Evolutionary conservation across 2,113 vertebrate genomes (phyloP).

Genomic region (Cyanoliseus patagonus): DNA sequence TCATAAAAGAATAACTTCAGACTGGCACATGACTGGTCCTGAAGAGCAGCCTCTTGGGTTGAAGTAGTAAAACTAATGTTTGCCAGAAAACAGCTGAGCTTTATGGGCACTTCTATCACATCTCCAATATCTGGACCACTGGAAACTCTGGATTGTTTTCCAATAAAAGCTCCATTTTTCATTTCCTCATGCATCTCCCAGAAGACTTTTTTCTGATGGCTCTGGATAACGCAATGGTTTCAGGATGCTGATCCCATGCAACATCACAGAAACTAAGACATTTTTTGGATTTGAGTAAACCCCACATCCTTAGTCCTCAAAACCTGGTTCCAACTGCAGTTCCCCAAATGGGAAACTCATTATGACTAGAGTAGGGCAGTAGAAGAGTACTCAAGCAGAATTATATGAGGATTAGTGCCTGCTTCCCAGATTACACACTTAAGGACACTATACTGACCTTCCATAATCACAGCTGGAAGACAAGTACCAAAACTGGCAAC

Average conservation of each 20-base stretch:
- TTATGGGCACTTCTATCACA: not conserved
- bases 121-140: not conserved
- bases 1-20: not conserved
- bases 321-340: not conserved
- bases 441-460: not conserved
- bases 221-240: not conserved
- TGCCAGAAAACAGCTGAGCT: not conserved
- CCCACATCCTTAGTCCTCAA: not conserved
- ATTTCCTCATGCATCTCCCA: not conserved
- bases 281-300: not conserved
- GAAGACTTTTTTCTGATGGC: not conserved
- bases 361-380: not conserved
- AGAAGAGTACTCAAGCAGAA: not conserved
- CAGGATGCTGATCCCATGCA: not conserved
- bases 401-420: not conserved
- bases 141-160: not conserved
- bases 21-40: not conserved
- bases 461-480: not conserved
- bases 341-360: not conserved
- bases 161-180: not conserved
- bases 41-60: not conserved
- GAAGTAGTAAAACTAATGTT: not conserved
- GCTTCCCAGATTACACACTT: fast-evolving
- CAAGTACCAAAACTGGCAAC: not conserved
- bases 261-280: not conserved